Conservation (phyloP, 2,797 vertebrate genomes). For the Lacerta bilineata region DNA sequence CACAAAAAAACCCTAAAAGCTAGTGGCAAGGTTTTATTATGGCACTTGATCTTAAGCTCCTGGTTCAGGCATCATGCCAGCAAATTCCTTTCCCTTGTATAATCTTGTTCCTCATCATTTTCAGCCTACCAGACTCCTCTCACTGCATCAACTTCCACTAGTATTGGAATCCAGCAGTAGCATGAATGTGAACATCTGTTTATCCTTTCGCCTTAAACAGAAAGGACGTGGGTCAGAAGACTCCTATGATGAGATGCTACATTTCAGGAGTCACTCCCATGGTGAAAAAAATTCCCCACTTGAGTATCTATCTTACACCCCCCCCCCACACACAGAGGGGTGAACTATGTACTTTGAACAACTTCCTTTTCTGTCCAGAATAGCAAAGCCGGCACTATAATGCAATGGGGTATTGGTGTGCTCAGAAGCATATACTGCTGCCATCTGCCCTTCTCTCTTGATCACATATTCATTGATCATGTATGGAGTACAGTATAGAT, state of each 20-base stretch:
- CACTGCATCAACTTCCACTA: background rate
- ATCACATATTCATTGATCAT: slow-evolving; percentile 14
- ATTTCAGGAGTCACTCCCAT: background rate
- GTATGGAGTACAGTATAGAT: background rate
- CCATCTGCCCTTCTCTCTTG: background rate
- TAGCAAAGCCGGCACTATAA: background rate
- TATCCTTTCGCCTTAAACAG: background rate
- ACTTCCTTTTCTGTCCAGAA: background rate
- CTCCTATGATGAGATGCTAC: background rate
- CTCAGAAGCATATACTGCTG: background rate
- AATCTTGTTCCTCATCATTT: background rate
- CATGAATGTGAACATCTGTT: background rate
- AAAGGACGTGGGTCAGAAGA: background rate
- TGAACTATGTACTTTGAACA: background rate
- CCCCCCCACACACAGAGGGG: background rate
- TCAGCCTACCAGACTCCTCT: background rate
- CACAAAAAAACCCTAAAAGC: background rate
- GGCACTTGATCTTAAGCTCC: background rate
- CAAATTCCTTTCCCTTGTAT: background rate
- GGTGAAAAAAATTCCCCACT: no score
- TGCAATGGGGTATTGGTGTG: background rate
- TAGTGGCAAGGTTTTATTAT: background rate
- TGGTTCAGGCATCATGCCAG: no score
- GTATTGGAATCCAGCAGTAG: background rate
- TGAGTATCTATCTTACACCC: background rate